phyloP scores from a whole-genome alignment of 2,113 vertebrate genomes.

The Sardina pilchardus region DNA sequence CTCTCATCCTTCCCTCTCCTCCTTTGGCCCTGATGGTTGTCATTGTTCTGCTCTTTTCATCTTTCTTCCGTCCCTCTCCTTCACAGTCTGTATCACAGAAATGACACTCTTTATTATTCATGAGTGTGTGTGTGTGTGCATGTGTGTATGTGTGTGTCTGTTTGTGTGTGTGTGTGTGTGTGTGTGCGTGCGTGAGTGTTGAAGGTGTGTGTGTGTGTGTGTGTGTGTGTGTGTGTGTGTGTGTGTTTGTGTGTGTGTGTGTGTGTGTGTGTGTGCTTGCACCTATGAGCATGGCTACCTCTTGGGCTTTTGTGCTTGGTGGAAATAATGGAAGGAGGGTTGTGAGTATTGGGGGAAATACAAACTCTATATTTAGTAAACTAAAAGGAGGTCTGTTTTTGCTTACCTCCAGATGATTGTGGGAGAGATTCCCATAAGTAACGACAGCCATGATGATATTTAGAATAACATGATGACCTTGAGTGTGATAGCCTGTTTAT shows the following conservation, averaged over 20 bases:
- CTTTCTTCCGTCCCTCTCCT: neutral
- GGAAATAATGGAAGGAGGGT: neutral
- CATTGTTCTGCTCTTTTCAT: constrained; percentile 6
- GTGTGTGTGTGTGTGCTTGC: neutral
- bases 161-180: neutral
- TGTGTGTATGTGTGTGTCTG: neutral
- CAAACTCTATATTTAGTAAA: neutral
- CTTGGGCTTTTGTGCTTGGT: neutral
- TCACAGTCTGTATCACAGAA: neutral
- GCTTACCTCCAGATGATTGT: too few species aligned
- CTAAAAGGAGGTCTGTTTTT: neutral
- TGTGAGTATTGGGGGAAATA: neutral
- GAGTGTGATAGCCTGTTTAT: too few species aligned
- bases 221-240: constrained; percentile 6
- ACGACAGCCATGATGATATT: too few species aligned
- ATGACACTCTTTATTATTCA: constrained; percentile 38
- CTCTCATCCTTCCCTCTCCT: neutral
- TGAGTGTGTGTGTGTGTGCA: neutral
- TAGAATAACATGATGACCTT: too few species aligned
- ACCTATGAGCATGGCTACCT: neutral
- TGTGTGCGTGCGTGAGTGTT: neutral
- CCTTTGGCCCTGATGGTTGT: neutral
- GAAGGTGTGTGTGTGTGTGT: neutral
- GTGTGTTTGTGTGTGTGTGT: neutral
- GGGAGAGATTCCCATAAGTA: neutral